Base-by-base conservation (phyloP, 2,113 vertebrate genomes). In the Manacus vitellinus region DNA sequence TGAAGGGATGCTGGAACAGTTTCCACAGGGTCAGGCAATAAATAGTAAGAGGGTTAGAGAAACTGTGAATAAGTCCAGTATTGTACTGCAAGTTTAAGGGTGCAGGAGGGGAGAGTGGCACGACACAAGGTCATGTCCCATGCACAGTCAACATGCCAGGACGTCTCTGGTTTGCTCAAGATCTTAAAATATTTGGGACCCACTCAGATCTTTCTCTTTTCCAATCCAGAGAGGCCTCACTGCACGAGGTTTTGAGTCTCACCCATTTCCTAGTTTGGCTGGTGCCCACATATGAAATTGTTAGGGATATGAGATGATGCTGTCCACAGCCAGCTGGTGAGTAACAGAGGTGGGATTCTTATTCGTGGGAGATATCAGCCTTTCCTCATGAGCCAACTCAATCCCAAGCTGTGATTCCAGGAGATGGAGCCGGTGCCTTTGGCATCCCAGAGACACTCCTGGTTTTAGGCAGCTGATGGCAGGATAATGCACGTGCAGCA, bases 281-380 rank as follows among this genome's bases (percentile, higher is more conserved):
- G 86, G 77, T 94, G 67, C 71, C 71, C 20, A 8, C 61, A 63
- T 51, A 91, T 67, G 85, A 95, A 92, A 89, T 78, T 70, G 66
- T 91, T 85, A 66, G 79, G 74, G 93, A 66, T 56, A 55, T 59
- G 65, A 92, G 59, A 76, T 71, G 95, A 44, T 39, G 37, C 62
- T 94, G 33, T 83, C 54, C 55, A 58, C 51, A 77, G 88, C 54
- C 75, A 96, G n/a, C 75, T 90, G 92, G 56, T 90, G 90, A 92
- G 30, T 62, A 85, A 79, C 49, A 72, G 74, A 61, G 67, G 51
- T 67, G 83, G 59, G 85, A 88, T 80, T 93, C 94, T 94, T 83
- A 71, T 80, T 90, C 76, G 68, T 83, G 81, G 47, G 66, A 82
- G 77, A 20, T 72, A 78, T 65, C 80, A 80, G 24, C n/a, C 49